Base-by-base conservation (phyloP, 2,888 invertebrate species). In the Cantharis rufa region DNA sequence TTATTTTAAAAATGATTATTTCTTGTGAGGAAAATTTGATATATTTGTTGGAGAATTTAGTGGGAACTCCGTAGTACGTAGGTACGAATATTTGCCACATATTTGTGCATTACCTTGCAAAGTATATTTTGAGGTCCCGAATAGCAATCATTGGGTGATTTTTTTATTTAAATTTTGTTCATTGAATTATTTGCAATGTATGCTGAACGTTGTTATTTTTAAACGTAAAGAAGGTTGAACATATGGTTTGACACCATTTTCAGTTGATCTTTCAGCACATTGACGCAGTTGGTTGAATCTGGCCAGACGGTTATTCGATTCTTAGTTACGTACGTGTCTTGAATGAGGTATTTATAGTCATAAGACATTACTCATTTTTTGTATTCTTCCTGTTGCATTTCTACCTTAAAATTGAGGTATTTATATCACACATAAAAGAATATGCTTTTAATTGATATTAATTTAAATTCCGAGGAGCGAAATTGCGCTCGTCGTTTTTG, bases 301-400 rank as follows among this genome's bases (percentile, higher is more conserved):
- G 83, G 81, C 81, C 81, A 77, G 80, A 81, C 80, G 80, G 81
- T 80, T 81, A 81, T 79, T 81, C 82, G 82, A 79, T 82, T 82
- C 80, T 82, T 82, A 80, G 81, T 82, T 79, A 81, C 80, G 79
- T 81, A 82, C 82, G 81, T 81, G 82, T 80, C 81, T 81, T 81
- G 81, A 79, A 81, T 79, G 83, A 83, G 83, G 83, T 83, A 83
- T 83, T 83, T 83, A 83, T 83, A 80, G 74, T 77, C n/a, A 80
- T 78, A 80, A 76, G 80, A 78, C 78, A 80, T 80, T 68, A 68
- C 70, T 75, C 76, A 76, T 62, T 74, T 78, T 79, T 78, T 73
- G 71, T 78, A 71, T 69, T 74, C 73, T 77, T 77, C 75, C 78
- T 77, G 77, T 79, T 76, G 75, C 75, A 48, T 79, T 71, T 76